Percentiles rank a stretch among this genome's conserved stretches.
phyloP scores from a whole-genome alignment of 2,888 invertebrate genomes.

The Rhabditoides inermis region DNA sequence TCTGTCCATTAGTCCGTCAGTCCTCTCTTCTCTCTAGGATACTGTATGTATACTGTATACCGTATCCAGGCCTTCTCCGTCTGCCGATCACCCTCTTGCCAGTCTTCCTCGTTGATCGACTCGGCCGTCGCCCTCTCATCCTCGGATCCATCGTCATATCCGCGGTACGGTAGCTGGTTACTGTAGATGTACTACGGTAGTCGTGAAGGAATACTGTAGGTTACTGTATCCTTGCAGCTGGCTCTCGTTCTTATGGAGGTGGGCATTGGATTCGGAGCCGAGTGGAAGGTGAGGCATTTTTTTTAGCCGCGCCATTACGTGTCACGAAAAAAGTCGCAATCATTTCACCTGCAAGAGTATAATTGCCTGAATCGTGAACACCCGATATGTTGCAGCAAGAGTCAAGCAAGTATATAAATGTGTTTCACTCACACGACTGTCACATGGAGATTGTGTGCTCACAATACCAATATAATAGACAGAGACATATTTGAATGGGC shows the following conservation, averaged over 20 bases:
- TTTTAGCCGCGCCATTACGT: neutral
- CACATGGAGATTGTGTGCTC: no score
- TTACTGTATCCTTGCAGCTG: no score
- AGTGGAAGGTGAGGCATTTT: slow-evolving; percentile 12
- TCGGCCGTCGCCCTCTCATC: slow-evolving; percentile 25
- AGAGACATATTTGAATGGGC: no score
- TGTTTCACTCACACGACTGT: no score
- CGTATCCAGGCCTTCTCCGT: slow-evolving; percentile 15
- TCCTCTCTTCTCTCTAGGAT: neutral
- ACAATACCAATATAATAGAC: no score
- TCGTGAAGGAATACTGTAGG: no score
- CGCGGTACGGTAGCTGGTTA: neutral
- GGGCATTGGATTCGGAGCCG: slow-evolving; percentile 13
- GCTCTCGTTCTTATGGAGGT: slow-evolving; percentile 14
- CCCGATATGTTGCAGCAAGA: no score
- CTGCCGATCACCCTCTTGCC: slow-evolving; percentile 26
- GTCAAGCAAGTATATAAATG: no score
- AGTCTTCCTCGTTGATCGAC: slow-evolving; percentile 23
- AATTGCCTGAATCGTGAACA: neutral
- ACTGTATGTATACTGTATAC: neutral
- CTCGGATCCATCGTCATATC: slow-evolving; percentile 14
- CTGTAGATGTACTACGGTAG: no score
- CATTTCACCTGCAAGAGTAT: neutral
- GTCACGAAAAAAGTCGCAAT: neutral
- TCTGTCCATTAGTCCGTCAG: neutral